Base-by-base conservation (phyloP, 2,797 vertebrate genomes). In the Balearica regulorum region DNA sequence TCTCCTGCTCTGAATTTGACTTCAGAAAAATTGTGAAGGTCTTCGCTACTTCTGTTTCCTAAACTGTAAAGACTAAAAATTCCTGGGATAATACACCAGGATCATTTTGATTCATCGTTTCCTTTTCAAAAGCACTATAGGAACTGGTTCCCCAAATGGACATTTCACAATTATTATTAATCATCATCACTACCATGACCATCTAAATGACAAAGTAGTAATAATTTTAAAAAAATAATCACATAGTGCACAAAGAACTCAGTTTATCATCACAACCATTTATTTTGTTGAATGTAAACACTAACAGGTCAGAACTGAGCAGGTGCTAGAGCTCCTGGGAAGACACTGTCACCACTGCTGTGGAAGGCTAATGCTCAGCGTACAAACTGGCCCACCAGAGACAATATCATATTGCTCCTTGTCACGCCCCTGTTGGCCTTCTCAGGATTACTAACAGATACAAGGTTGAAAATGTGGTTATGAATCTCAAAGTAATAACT, bases 221-320 rank as follows among this genome's bases (percentile, higher is more conserved):
- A 43, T 22, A 71, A 54, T 25, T 28, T 16, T 10, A 29, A n/a
- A 43, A 57, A 9, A 3, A n/a, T 73, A 96, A 94, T 90, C 87
- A 96, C 93, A 95, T 96, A 58, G 41, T 80, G 87, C 84, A 95
- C 94, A 87, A 94, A 83, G 35, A 90, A 49, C 29, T 77, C 31
- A 54, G 90, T 96, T 95, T 77, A 76, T 89, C 61, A 90, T 72
- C 83, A 87, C 26, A 90, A 62, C 29, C 54, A 71, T 96, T 97
- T 97, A 97, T 97, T 97, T 91, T 80, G 29, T 94, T 87, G 54
- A 92, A 68, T 51, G 71, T 29, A 83, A 76, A 46, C 5, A 35
- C 81, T 85, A 94, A 81, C 75, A 96, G 37, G 49, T 62, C 65
- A 78, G 79, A 91, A 84, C 29, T 14, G 28, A 82, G 88, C 48